phyloP scores from a whole-genome alignment of 2,888 invertebrate species.

The Caenorhabditis sp. region DNA sequence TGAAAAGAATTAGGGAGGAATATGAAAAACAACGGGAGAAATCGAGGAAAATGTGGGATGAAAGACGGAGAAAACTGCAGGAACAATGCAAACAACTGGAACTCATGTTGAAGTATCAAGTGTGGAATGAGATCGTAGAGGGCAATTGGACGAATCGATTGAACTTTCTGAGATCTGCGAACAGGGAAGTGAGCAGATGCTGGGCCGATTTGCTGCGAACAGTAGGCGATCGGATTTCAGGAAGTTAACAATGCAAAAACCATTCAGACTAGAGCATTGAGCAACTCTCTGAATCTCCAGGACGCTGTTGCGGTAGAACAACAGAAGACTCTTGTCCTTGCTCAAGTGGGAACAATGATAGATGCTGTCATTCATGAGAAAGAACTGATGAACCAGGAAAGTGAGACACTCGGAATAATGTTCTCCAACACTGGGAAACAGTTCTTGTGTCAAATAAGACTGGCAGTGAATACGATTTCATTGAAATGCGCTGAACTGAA shows the following conservation, averaged over 20 bases:
- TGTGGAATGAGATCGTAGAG: constrained; percentile 39
- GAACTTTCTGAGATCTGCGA: constrained; percentile 16
- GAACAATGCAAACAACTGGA: constrained; percentile 18
- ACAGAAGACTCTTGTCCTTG: background rate
- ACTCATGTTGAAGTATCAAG: background rate
- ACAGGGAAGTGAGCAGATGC: background rate
- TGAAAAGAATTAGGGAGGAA: constrained; percentile 1
- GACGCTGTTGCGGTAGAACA: too few species aligned
- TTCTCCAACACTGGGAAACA: constrained; percentile 22
- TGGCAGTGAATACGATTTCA: background rate
- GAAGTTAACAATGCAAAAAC: too few species aligned
- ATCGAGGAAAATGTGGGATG: background rate
- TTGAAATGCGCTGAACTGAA: background rate
- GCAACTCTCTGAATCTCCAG: background rate
- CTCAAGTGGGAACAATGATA: background rate
- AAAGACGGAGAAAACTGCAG: constrained; percentile 11
- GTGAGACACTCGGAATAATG: constrained; percentile 2
- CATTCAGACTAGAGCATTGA: background rate
- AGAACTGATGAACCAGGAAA: constrained; percentile 16
- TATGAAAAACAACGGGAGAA: constrained; percentile 14
- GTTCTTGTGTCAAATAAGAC: constrained; percentile 2
- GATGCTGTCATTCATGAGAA: background rate
- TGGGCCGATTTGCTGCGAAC: background rate
- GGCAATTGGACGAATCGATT: constrained; percentile 39
- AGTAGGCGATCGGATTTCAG: background rate